Evolutionary conservation across 92 coral and sea anemone species (phyloP), one percentile per base, ranked within the genome.

Genomic region (Isaurus tuberculatus): DNA sequence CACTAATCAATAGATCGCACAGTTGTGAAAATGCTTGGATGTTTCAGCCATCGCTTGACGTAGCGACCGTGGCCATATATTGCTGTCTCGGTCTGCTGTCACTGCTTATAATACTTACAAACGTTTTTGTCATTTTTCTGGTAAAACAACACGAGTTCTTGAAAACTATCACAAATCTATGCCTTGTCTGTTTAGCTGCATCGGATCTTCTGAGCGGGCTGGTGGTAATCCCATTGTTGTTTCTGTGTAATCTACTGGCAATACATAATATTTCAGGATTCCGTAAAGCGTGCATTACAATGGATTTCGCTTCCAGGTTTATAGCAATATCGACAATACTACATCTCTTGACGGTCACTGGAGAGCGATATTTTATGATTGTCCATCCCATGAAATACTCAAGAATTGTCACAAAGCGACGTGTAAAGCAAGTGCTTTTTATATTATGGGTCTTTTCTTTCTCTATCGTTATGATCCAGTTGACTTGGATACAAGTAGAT

Each of bases 271-370:
- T 28, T 15, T 29, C 40, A 14, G 82, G 82, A 23, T n/a, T 46
- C 23, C 73, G 73, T 16, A n/a, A 65, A 19, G 72, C 79, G 15
- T 90, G 96, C 48, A 29, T 90, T 17, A 87, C 92, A 0, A 92
- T 92, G 96, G 96, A 92, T 70, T 73, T 92, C 33, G 94, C 91
- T 8, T 90, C 86, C 30, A 78, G 96, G 19, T 90, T 92, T 46
- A 91, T 92, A 11, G 89, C 96, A 33, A 78, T 92, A 74, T 92
- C 96, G 17, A 92, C 91, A 27, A 91, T 92, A 32, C 69, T 90
- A 3, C 96, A 92, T 58, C 86, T 92, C 27, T 57, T 92, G 43
- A 79, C 90, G 43, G 87, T 92, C 4, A 92, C 96, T 0, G 48
- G 86, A 55, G 96, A 92, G 61, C 85, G 96, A 22, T 92, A 92